A percentile compares a stretch with the other conserved stretches of the same genome.
Evolutionary conservation across 2,797 vertebrate species (phyloP).

Genomic region (Cheirogaleus major): DNA sequence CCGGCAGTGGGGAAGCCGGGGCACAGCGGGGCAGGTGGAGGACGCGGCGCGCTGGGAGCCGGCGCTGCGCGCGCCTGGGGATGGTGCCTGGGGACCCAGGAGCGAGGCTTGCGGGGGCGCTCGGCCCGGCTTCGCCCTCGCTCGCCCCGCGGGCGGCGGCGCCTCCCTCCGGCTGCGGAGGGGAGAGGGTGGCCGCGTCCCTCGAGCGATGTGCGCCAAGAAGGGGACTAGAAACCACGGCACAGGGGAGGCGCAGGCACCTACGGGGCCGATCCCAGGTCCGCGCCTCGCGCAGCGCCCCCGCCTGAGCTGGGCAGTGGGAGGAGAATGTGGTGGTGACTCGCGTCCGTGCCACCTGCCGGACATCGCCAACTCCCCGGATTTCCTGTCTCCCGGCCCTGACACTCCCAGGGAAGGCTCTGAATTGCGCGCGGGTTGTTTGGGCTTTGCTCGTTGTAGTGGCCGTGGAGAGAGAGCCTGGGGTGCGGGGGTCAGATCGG

Average conservation of each 20-base stretch:
- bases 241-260: background rate
- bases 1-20: background rate
- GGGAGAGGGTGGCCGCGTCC: background rate
- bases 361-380: conserved; percentile 59
- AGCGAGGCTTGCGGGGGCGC: background rate
- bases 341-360: conserved; percentile 68
- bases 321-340: conserved; percentile 18
- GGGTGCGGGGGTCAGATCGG: background rate
- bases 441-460: background rate
- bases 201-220: background rate
- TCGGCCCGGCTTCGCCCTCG: background rate
- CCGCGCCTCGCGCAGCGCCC: background rate
- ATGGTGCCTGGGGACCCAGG: background rate
- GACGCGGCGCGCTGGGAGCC: background rate
- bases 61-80: background rate
- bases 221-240: background rate
- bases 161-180: background rate
- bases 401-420: conserved; percentile 5
- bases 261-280: background rate
- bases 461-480: background rate
- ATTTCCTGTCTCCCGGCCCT: conserved; percentile 48
- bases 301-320: background rate
- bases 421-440: background rate
- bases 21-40: background rate
- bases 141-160: background rate